phyloP scores from a whole-genome alignment of 2,113 vertebrate species.

The Phyllostomus discolor region DNA sequence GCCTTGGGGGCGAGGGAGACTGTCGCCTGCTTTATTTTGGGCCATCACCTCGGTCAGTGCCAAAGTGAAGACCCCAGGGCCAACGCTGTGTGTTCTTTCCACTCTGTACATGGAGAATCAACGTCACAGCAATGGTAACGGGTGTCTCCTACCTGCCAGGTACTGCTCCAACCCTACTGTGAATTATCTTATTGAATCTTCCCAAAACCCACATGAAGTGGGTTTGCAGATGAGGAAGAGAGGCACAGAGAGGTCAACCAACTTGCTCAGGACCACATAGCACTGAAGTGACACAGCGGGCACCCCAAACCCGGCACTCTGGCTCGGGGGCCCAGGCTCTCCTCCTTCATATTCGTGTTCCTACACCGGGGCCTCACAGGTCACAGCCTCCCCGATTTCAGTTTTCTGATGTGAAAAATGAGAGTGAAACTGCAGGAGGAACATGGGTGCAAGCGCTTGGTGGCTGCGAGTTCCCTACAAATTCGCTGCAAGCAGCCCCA shows the following conservation, averaged over 20 bases:
- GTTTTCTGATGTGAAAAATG: not conserved
- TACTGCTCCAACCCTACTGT: not conserved
- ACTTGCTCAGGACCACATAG: not conserved
- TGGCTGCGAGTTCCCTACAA: not conserved
- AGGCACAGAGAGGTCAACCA: not conserved
- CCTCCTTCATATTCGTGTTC: not conserved
- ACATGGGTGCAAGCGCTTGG: not conserved
- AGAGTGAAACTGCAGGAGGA: not conserved
- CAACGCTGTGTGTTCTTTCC: not conserved
- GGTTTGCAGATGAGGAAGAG: not conserved
- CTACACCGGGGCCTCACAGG: not conserved
- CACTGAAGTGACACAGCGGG: no score
- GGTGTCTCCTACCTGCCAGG: not conserved
- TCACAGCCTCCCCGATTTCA: not conserved
- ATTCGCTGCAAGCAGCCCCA: not conserved
- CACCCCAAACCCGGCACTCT: not conserved
- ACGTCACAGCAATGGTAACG: not conserved
- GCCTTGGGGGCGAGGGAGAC: no score
- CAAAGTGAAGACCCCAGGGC: not conserved
- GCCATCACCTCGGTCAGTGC: not conserved
- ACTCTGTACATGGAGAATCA: not conserved
- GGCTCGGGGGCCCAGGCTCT: not conserved
- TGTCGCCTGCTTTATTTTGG: not conserved
- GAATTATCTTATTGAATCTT: not conserved
- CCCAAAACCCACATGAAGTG: not conserved